A percentile compares a stretch with the other conserved stretches of the same genome.
phyloP scores from a whole-genome alignment of 2,797 vertebrate genomes.

The Pantherophis vulpinus region DNA sequence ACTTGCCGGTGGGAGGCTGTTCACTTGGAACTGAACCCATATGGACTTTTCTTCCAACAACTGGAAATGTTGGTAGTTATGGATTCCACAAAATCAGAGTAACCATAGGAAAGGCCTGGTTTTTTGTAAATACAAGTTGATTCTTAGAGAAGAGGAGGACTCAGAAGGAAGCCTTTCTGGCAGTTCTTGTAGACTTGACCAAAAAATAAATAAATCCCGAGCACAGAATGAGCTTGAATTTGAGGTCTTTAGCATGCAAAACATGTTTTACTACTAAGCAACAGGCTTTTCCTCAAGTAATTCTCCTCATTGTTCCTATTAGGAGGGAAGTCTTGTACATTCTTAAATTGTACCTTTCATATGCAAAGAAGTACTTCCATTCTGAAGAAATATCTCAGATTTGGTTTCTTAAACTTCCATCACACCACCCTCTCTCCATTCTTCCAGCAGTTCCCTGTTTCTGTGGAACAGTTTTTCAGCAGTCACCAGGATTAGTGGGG shows the following conservation, averaged over 20 bases:
- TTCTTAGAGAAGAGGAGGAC: not conserved
- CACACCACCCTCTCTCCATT: not conserved
- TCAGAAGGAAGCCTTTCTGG: not conserved
- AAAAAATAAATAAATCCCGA: not conserved
- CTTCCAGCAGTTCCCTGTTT: not conserved
- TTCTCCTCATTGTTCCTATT: not conserved
- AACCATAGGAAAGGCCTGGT: not conserved
- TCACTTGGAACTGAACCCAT: no score
- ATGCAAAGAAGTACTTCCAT: not conserved
- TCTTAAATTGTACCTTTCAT: not conserved
- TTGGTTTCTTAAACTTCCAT: not conserved
- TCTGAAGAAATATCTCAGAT: not conserved
- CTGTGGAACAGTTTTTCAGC: not conserved
- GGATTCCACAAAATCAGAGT: not conserved
- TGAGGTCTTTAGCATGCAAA: not conserved
- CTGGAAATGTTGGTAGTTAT: not conserved
- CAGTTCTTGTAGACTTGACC: not conserved
- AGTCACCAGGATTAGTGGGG: not conserved
- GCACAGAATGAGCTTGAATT: not conserved
- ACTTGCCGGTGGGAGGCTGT: no score
- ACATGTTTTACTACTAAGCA: not conserved
- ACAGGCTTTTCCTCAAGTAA: not conserved
- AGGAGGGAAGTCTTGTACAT: not conserved
- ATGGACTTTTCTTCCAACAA: not conserved
- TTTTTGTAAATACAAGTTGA: not conserved